Evolutionary conservation across 2,888 invertebrate genomes (phyloP).

Genomic region (Xestia ashworthii): DNA sequence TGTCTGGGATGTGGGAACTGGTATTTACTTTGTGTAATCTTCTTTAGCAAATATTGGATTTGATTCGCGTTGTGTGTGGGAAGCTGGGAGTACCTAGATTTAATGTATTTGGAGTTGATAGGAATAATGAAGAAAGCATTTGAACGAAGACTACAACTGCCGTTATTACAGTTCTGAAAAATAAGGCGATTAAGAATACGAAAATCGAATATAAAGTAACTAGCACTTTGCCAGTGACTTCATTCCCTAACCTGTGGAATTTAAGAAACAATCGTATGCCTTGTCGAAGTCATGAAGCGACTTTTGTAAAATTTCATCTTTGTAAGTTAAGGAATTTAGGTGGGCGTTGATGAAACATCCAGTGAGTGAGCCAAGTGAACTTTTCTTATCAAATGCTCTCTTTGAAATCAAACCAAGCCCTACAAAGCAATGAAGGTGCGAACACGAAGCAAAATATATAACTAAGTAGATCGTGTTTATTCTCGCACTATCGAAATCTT

Average conservation of each 20-base stretch:
- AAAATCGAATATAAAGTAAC: too few relatives aligned
- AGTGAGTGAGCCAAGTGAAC: too few relatives aligned
- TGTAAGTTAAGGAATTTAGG: too few relatives aligned
- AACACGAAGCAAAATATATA: not conserved
- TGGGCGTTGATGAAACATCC: too few relatives aligned
- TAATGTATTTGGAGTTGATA: not conserved
- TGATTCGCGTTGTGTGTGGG: slow-evolving; percentile 42
- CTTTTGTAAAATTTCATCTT: too few relatives aligned
- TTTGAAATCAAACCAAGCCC: not conserved
- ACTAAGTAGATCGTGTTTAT: slow-evolving; percentile 12
- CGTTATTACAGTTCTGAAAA: too few relatives aligned
- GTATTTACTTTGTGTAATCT: slow-evolving; percentile 51
- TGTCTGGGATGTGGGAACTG: slow-evolving; percentile 75
- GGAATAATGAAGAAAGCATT: not conserved
- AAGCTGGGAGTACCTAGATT: not conserved
- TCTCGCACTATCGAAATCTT: slow-evolving; percentile 36
- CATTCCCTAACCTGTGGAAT: too few relatives aligned
- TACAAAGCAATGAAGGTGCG: not conserved
- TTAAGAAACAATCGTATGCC: too few relatives aligned
- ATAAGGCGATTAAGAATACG: too few relatives aligned
- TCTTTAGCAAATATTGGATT: slow-evolving; percentile 59
- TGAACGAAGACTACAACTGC: not conserved
- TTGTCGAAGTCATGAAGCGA: too few relatives aligned
- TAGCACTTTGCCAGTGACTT: too few relatives aligned
- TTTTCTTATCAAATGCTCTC: too few relatives aligned